Conservation (phyloP, 2,888 invertebrate genomes). For the Chrysolina americana region DNA sequence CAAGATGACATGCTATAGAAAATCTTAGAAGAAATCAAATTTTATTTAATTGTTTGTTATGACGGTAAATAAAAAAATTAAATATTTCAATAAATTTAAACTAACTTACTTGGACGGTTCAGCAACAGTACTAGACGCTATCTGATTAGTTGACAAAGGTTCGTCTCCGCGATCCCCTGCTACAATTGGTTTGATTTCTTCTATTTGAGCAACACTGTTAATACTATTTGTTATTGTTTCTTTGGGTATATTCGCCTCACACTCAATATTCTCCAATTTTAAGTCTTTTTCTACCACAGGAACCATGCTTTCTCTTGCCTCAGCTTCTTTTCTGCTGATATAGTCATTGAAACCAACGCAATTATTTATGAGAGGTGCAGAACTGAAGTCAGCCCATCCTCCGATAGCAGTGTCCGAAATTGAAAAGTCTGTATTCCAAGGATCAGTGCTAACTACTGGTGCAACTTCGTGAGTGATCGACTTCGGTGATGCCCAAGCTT, state of each 20-base stretch:
- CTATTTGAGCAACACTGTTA: conserved; percentile 46
- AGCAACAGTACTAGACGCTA: conserved; percentile 38
- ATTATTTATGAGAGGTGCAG: conserved; percentile 61
- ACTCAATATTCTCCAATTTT: conserved; percentile 57
- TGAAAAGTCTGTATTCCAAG: conserved; percentile 58
- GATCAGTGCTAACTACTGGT: conserved; percentile 57
- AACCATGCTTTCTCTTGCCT: conserved; percentile 11
- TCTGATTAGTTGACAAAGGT: conserved; percentile 32
- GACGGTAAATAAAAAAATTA: too few species aligned
- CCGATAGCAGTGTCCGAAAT: conserved; percentile 44
- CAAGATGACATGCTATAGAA: too few species aligned
- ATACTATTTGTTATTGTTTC: conserved; percentile 46
- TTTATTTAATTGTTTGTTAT: too few species aligned
- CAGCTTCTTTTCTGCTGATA: conserved; percentile 25
- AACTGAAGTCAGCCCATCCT: conserved; percentile 70
- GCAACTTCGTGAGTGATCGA: conserved; percentile 30
- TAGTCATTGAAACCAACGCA: conserved; percentile 48
- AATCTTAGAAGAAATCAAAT: too few species aligned
- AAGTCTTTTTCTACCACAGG: conserved; percentile 53
- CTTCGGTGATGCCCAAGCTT: conserved; percentile 66
- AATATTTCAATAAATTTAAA: conserved; percentile 26
- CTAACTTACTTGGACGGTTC: conserved; percentile 62
- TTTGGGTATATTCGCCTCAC: conserved; percentile 38
- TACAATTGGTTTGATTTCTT: conserved; percentile 26
- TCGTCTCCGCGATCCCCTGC: conserved; percentile 51